Percentiles rank a stretch among this genome's conserved stretches.
phyloP scores from a whole-genome alignment of 2,888 invertebrate species.

The Luperina testacea region DNA sequence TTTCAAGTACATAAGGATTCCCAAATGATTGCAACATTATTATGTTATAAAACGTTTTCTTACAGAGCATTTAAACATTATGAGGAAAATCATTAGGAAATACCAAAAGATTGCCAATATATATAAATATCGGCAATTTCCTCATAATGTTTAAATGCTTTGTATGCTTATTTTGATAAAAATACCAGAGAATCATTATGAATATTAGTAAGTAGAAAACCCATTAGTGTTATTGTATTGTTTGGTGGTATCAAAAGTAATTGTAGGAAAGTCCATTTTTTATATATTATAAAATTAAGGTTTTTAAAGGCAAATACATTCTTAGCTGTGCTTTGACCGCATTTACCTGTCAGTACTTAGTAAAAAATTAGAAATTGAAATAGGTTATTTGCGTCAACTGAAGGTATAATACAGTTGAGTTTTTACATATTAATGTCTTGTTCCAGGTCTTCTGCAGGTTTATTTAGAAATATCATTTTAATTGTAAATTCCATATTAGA shows the following conservation, averaged over 20 bases:
- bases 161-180: not conserved
- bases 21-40: not conserved
- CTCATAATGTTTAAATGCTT: not conserved
- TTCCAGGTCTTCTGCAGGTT: no score
- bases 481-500: no score
- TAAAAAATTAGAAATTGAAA: not conserved
- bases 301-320: not conserved
- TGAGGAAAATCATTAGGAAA: conserved; percentile 20
- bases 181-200: not conserved
- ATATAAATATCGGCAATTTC: not conserved
- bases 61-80: not conserved
- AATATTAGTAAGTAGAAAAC: not conserved
- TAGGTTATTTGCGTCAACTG: not conserved
- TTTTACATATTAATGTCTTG: no score
- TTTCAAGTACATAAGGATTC: not conserved
- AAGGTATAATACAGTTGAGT: no score
- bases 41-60: not conserved
- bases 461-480: no score
- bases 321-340: not conserved
- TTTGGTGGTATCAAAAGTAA: not conserved
- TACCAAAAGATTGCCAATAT: conserved; percentile 1
- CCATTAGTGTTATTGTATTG: not conserved
- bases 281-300: not conserved
- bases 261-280: not conserved
- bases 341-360: not conserved